phyloP scores from a whole-genome alignment of 2,888 invertebrate genomes.

The Hirtodrosophila alboralis region DNA sequence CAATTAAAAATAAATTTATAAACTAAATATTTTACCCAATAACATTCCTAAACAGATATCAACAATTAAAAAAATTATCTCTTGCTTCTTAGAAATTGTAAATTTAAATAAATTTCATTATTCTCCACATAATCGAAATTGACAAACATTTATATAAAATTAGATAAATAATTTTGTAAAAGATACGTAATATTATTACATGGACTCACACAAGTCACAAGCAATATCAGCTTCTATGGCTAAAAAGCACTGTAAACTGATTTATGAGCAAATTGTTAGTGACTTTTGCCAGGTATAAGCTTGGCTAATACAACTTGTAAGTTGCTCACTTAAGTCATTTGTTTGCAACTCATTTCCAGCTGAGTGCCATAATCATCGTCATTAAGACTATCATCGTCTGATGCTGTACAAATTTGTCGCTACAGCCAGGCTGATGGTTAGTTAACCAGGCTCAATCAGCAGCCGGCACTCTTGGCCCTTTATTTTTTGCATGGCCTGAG shows the following conservation, averaged over 20 bases:
- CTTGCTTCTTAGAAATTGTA: too few species aligned
- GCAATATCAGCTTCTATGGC: too few species aligned
- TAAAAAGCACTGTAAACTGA: not conserved
- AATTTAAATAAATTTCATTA: too few species aligned
- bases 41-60: too few species aligned
- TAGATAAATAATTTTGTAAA: too few species aligned
- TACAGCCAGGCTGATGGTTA: slow-evolving; percentile 15
- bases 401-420: slow-evolving; percentile 38
- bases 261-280: slow-evolving; percentile 14
- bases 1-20: too few species aligned
- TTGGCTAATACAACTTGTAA: slow-evolving; percentile 21
- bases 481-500: slow-evolving; percentile 13
- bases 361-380: slow-evolving; percentile 30
- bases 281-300: slow-evolving; percentile 7
- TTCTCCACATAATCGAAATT: too few species aligned
- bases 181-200: too few species aligned
- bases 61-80: too few species aligned
- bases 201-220: not conserved
- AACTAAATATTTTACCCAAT: too few species aligned
- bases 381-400: slow-evolving; percentile 17
- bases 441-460: slow-evolving; percentile 22
- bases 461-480: slow-evolving; percentile 21
- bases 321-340: slow-evolving; percentile 69
- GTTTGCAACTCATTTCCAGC: slow-evolving; percentile 34
- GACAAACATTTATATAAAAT: too few species aligned